Base-by-base conservation (phyloP, 2,797 vertebrate genomes). In the Diglossa cyanea region DNA sequence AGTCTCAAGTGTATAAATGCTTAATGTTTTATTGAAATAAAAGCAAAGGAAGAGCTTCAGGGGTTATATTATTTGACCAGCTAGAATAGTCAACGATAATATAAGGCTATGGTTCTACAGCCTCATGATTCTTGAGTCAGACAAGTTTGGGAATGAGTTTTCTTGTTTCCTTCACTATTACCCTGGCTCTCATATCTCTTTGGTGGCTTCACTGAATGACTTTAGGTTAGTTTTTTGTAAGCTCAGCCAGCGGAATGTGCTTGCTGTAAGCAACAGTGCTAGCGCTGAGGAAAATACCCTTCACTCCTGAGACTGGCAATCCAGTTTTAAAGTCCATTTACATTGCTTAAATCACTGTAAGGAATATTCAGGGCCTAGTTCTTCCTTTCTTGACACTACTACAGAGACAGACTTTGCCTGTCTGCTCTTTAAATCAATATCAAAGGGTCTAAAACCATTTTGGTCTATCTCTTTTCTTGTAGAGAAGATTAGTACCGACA, bases 21-120 rank as follows among this genome's bases (percentile, higher is more conserved):
- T 50, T 74, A 60, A 35, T 65, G n/a, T 77, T 92, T 86, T 77
- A 40, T 54, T 88, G 65, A 86, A 83, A 78, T 61, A 90, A 88
- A 91, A 33, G 44, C 55, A 62, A 76, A 90, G 25, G 8, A 80
- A 77, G 62, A 65, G 42, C 88, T 90, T 81, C 42, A 57, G 42
- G n/a, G 42, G 20, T 74, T 86, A 42, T 42, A 30, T 73, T 87
- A 48, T 40, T 92, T 13, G 23, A 55, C 23, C 24, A 48, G 58
- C 30, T 87, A 73, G 44, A 88, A 45, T 7, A 76, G 60, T 87
- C 71, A 88, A 55, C 33, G 71, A 14, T 45, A 67, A 57, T 66
- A 21, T n/a, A 60, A 30, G 60, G n/a, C 51, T 57, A 2, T 65
- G 54, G 17, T 75, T 84, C 50, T 73, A 10, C 31, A 82, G 53